Base-by-base conservation (phyloP, 1,140 invertebrate genomes). In the Sinella curviseta region DNA sequence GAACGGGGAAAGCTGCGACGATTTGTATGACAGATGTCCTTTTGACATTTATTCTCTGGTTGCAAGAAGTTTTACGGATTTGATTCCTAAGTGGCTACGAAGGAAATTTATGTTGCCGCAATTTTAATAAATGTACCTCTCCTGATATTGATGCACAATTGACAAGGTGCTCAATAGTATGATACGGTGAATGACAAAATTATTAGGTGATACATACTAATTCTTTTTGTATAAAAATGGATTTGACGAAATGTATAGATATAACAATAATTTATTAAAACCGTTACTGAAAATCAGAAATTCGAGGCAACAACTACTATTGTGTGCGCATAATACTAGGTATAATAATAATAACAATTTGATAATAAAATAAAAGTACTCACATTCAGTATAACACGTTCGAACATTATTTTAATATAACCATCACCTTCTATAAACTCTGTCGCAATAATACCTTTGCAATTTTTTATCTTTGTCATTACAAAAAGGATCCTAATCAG, bases 301-400 rank as follows among this genome's bases (percentile, higher is more conserved):
- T 24, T 70, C 65, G 65, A 70, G 24, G 26, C 26, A 70, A 33
- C 12, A 31, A 70, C 65, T 30, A 17, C 3, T 26, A 4, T 65
- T 65, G 65, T 70, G 65, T 70, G 65, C 65, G 65, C 31, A 70
- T 70, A 70, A 70, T 70, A 33, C 26, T 70, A 31, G 24, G 24
- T 70, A 70, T 26, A 70, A 70, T 33, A 70, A 17, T 12, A 70
- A n/a, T n/a, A n/a, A n/a, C n/a, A 17, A 33, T 16, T 31, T 70
- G 30, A 33, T 70, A 70, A 70, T 70, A 70, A 70, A 70, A 70
- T 70, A 70, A 70, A 70, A 70, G 26, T 70, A 70, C 31, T 70
- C 65, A 24, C 31, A 70, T 24, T 30, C 8, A 12, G 26, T 70
- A 33, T 33, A 70, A 17, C 30, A 70, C 24, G 65, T 30, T 12